Evolutionary conservation across 2,888 invertebrate genomes (phyloP), one percentile per base, ranked within the genome.

Genomic region (Odontocerum albicorne): DNA sequence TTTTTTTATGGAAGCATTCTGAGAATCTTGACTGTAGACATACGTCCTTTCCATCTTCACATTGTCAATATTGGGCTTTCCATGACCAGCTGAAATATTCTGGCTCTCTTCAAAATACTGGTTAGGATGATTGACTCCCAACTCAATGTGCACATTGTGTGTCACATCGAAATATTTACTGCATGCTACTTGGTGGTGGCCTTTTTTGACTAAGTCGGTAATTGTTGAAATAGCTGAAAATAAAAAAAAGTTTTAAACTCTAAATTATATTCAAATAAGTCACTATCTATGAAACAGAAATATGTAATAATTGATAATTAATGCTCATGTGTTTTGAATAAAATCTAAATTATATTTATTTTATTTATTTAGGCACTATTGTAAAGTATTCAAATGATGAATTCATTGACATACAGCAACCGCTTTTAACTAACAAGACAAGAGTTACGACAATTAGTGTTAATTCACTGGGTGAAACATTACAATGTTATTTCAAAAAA

Each of bases 101-200:
- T 84, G 83, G 66, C 90, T 92, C 66, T 92, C 91, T 64, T 88
- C 85, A 71, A 90, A 96, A 72, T 89, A 97, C 62, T 90, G 89
- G 74, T 96, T 96, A 0, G 97, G 97, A 75, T 97, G 96, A 68
- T 86, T 85, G 32, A 94, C 86, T 2, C 85, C 84, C 33, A 83
- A 75, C 32, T 84, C 85, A 10, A 83, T 66, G n/a, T 81, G 75
- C 3, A 77, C 73, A 63, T 83, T 83, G 62, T 91, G 90, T 0
- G 80, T 79, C 45, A 81, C 74, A 74, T 90, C 88, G 72, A 92
- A 96, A 70, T 90, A 93, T 67, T 88, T 87, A 35, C 87, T 87
- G 71, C 97, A 97, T 0, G 96, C 96, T 58, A 95, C 77, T 72
- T 92, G 91, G 68, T 84, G 96, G 68, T 95, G 92, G 0, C 88